Evolutionary conservation across 2,113 vertebrate genomes (phyloP).

Genomic region (Petroica traversi): DNA sequence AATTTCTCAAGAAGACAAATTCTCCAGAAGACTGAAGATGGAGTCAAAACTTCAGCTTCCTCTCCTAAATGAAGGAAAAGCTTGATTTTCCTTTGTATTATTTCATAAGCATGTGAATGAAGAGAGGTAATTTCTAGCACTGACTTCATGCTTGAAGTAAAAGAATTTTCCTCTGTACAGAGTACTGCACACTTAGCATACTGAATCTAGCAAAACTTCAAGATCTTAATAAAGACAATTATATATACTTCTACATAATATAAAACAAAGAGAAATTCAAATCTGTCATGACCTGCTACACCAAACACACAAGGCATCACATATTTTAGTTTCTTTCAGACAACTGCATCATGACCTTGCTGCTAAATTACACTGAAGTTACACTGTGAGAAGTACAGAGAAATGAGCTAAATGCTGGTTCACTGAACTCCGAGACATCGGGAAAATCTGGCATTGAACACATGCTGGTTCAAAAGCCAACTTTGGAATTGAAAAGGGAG

Average conservation of each 20-base stretch:
- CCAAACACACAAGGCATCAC: neutral
- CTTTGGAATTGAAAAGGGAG: neutral
- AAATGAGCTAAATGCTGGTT: neutral
- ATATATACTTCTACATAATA: no score
- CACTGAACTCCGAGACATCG: neutral
- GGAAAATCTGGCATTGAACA: neutral
- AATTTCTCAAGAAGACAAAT: neutral
- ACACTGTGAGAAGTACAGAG: neutral
- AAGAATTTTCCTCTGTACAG: neutral
- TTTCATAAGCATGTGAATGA: conserved; percentile 14
- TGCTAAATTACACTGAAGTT: neutral
- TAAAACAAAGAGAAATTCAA: neutral
- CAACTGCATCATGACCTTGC: neutral
- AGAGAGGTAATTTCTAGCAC: neutral
- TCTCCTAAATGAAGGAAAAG: neutral
- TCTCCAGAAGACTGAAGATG: neutral
- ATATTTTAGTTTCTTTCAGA: neutral
- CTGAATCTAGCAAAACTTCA: neutral
- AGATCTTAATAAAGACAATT: neutral
- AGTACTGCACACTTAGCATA: neutral
- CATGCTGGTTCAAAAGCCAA: neutral
- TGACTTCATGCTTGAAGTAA: conserved; percentile 10
- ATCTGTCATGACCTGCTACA: neutral
- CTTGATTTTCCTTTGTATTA: neutral
- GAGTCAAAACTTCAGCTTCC: neutral